phyloP scores from a whole-genome alignment of 2,797 vertebrate genomes.

The Xerus rutilus region DNA sequence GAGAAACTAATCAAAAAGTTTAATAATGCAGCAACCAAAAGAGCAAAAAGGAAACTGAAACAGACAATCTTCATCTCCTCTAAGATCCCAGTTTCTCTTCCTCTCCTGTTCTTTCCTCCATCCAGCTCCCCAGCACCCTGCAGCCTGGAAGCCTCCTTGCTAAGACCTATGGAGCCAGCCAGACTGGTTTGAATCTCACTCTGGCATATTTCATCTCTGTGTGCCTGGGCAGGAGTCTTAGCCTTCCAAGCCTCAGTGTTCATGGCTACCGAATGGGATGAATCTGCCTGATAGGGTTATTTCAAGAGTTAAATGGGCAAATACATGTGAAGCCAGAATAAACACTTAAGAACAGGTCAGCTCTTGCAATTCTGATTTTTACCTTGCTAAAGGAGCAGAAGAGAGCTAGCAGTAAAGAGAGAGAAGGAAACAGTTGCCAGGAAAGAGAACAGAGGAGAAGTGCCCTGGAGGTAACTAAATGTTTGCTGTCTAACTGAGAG shows the following conservation, averaged over 20 bases:
- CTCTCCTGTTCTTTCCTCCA: neutral
- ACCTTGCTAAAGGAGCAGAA: neutral
- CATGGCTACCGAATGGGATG: neutral
- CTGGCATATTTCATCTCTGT: neutral
- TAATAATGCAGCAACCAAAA: constrained; percentile 62
- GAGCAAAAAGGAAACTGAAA: constrained; percentile 14
- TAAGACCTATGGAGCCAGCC: neutral
- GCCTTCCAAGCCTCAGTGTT: neutral
- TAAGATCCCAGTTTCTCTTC: neutral
- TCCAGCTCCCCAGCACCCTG: neutral
- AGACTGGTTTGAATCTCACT: neutral
- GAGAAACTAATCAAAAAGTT: constrained; percentile 71
- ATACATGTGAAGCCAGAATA: neutral
- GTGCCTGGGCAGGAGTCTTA: neutral
- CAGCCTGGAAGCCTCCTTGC: neutral
- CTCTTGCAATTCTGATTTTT: neutral
- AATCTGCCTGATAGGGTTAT: neutral
- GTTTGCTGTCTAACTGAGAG: neutral
- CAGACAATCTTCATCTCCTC: neutral
- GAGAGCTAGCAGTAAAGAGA: constrained; percentile 1
- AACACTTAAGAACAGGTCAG: neutral
- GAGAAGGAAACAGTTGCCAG: neutral
- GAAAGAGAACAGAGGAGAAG: neutral
- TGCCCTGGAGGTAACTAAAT: neutral
- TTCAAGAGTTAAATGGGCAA: neutral